Evolutionary conservation across 2,797 vertebrate species (phyloP).

Genomic region (Chiloscyllium punctatum): DNA sequence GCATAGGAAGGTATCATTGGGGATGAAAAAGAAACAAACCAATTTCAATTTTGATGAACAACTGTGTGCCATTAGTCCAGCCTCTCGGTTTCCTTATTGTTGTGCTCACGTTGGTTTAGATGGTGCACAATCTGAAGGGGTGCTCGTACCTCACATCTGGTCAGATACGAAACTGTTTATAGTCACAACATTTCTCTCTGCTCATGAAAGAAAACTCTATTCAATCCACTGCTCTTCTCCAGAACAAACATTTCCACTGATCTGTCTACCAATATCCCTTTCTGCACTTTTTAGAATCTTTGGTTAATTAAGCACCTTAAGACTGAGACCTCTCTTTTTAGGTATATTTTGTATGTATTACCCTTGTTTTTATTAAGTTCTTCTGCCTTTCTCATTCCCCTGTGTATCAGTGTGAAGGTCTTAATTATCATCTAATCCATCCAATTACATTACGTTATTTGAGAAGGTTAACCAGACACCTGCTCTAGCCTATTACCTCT

Average conservation of each 20-base stretch:
- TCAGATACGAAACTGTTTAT: not conserved
- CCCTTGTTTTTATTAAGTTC: not conserved
- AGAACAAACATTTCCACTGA: not conserved
- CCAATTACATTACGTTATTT: not conserved
- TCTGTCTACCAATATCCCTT: not conserved
- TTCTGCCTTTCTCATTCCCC: not conserved
- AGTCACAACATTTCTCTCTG: not conserved
- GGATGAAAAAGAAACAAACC: no score
- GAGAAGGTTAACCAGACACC: not conserved
- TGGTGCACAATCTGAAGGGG: not conserved
- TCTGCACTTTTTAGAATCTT: not conserved
- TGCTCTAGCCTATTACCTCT: not conserved
- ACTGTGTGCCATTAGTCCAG: not conserved
- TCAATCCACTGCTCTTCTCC: not conserved
- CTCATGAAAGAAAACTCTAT: not conserved
- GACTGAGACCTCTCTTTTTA: not conserved
- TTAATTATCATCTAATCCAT: not conserved
- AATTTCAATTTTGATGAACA: not conserved
- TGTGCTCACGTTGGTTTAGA: not conserved
- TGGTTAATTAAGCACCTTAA: not conserved
- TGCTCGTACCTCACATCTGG: not conserved
- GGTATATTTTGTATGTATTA: not conserved
- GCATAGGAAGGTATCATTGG: no score
- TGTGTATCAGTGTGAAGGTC: not conserved
- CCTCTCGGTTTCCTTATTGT: not conserved